Conservation (phyloP, 2,797 vertebrate species). For the Synaphobranchus kaupii region DNA sequence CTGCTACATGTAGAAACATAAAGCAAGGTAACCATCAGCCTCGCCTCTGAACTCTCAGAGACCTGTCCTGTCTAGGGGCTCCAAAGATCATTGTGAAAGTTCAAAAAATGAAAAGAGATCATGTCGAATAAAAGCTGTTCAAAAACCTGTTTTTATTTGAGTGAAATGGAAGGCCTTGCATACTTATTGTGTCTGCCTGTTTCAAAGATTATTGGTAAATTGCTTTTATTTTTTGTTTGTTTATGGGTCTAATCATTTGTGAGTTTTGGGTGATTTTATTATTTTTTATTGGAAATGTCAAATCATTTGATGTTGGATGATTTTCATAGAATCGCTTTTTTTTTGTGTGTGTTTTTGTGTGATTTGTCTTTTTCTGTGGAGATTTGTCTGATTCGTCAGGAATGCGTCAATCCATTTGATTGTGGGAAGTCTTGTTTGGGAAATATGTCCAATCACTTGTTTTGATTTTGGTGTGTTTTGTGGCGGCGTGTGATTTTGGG, state of each 20-base stretch:
- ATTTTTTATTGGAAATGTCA: not conserved
- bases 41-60: slow-evolving; percentile 14
- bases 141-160: not conserved
- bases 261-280: not conserved
- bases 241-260: not conserved
- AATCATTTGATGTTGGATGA: not conserved
- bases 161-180: not conserved
- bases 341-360: not conserved
- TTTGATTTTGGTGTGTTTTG: not conserved
- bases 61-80: not conserved
- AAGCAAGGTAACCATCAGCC: slow-evolving; percentile 45
- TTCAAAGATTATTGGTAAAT: not conserved
- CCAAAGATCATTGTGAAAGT: not conserved
- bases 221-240: not conserved
- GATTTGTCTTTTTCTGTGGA: not conserved
- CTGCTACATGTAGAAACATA: slow-evolving; percentile 70
- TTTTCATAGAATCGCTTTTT: not conserved
- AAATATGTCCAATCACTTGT: not conserved
- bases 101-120: not conserved
- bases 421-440: not conserved
- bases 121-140: not conserved
- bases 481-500: not conserved
- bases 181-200: not conserved
- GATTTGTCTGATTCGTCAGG: not conserved
- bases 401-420: not conserved